Evolutionary conservation across 2,113 vertebrate genomes (phyloP), one percentile per base, ranked within the genome.

Genomic region (Centropus unirufus): DNA sequence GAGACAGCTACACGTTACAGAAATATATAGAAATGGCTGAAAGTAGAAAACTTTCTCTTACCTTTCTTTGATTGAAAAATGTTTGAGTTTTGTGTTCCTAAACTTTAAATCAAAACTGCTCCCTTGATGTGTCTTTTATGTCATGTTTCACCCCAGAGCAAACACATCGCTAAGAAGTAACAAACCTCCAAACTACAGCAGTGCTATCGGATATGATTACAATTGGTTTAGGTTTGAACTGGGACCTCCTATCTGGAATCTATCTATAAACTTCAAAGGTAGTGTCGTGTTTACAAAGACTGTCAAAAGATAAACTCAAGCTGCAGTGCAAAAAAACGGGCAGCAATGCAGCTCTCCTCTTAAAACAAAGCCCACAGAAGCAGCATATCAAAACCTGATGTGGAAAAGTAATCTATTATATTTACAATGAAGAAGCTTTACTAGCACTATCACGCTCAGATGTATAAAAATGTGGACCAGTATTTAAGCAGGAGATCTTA

Each of bases 41-140:
- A 84, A 93, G 80, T 92, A 62, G 27, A 66, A 89, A 92, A 87
- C 30, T 87, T 94, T 47, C 69, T 81, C 55, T 93, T 70, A n/a
- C 12, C 34, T 86, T 52, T 69, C 61, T 81, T 58, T 68, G 64
- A 61, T 24, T 89, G 89, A 94, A 91, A 92, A 89, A 84, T n/a
- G 0, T 81, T 73, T 47, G 24, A 24, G 16, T 1, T 62, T 89
- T 57, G 44, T 69, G 75, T 75, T 94, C 82, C 62, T 64, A 87
- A 89, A 42, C 49, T 75, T 58, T 34, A 70, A 92, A 86, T 61
- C 26, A 83, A 67, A 92, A 46, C 52, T 54, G 6, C 14, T 93
- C 58, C 66, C 90, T 92, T 82, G 44, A 46, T 82, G n/a, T 58
- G 54, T 49, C 42, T 73, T 91, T 89, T 73, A 49, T 73, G 40